Percentiles rank a stretch among this genome's conserved stretches.
These are phyloP conservation scores for Cydia fagiglandana DNA, from an alignment of 1,140 invertebrate species.

Conservation along the genomic window DNA sequence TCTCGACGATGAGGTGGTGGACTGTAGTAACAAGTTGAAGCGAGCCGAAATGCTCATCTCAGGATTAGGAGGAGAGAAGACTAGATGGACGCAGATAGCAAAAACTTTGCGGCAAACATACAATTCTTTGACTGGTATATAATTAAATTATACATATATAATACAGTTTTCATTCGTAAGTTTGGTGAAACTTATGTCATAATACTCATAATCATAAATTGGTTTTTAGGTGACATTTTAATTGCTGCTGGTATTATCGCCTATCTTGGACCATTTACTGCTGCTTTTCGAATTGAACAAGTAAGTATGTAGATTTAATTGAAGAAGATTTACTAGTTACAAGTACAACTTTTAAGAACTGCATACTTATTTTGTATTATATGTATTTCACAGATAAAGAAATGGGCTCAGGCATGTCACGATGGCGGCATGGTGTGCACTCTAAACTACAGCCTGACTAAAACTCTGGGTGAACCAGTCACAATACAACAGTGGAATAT, in stretches of 20 bases:
- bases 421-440: constrained; percentile 87
- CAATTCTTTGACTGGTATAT: constrained; percentile 78
- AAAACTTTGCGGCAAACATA: constrained; percentile 86
- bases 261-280: constrained; percentile 95
- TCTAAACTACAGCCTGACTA: constrained; percentile 85
- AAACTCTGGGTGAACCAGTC: constrained; percentile 92
- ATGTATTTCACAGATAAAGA: constrained; percentile 75
- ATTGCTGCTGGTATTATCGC: constrained; percentile 93
- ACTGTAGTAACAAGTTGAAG: constrained; percentile 93
- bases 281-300: constrained; percentile 85
- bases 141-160: too few relatives aligned
- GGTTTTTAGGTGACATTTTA: constrained; percentile 87
- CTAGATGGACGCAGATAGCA: constrained; percentile 90
- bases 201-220: background rate
- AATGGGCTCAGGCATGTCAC: constrained; percentile 86
- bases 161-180: too few relatives aligned
- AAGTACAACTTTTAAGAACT: background rate
- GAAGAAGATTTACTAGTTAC: background rate
- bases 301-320: constrained; percentile 45
- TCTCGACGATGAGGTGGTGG: constrained; percentile 88
- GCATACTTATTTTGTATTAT: constrained; percentile 1
- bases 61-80: constrained; percentile 90
- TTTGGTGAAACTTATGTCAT: too few relatives aligned
- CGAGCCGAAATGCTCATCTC: constrained; percentile 95
- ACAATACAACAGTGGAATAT: constrained; percentile 95